A percentile compares a stretch with the other conserved stretches of the same genome.
phyloP scores from a whole-genome alignment of 2,797 vertebrate species.

The Argentina silus region DNA sequence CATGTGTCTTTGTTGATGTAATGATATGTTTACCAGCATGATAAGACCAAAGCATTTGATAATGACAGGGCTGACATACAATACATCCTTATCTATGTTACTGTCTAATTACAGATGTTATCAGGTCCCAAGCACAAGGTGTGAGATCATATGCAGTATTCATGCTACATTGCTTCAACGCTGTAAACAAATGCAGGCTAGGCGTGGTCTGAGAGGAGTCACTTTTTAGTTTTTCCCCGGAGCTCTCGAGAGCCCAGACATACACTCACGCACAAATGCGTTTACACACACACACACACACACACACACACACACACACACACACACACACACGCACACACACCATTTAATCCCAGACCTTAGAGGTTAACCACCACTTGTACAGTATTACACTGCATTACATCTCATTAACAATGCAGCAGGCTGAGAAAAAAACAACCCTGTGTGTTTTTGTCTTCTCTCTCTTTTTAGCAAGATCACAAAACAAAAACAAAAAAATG shows the following conservation, averaged over 20 bases:
- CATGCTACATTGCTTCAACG: not conserved
- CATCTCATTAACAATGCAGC: slow-evolving; percentile 70
- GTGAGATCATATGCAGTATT: not conserved
- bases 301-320: not conserved
- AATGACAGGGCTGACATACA: not conserved
- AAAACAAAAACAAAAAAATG: slow-evolving; percentile 72
- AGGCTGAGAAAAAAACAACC: slow-evolving; percentile 59
- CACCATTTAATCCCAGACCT: slow-evolving; percentile 51
- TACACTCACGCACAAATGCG: not conserved
- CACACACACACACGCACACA: not conserved
- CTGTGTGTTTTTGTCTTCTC: slow-evolving; percentile 20
- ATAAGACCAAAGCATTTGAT: slow-evolving; percentile 1
- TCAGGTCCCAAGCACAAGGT: not conserved
- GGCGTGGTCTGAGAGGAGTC: not conserved
- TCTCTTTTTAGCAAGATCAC: slow-evolving; percentile 61
- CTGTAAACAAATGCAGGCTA: not conserved
- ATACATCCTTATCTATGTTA: not conserved
- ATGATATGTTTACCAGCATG: not conserved
- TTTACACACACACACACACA: too few relatives aligned
- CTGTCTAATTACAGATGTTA: not conserved
- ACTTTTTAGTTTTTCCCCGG: not conserved
- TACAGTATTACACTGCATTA: slow-evolving; percentile 75
- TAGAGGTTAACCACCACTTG: slow-evolving; percentile 82
- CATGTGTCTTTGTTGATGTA: not conserved
- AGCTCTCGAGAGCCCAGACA: not conserved